Evolutionary conservation across 2,888 invertebrate genomes (phyloP), one percentile per base, ranked within the genome.

Genomic region (Eristalis arbustorum): DNA sequence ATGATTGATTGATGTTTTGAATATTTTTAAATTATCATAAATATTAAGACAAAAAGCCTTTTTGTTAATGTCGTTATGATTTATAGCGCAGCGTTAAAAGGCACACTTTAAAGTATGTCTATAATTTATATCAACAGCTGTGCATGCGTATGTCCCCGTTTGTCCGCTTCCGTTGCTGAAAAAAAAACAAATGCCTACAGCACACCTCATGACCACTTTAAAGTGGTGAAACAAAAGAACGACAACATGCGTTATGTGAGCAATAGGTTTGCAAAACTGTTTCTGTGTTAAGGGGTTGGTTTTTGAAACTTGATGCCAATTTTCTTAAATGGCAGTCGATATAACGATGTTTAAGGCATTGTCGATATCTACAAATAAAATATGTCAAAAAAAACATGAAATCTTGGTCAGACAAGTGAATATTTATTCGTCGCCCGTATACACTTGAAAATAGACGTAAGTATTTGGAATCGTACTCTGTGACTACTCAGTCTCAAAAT

Each of bases 11-110:
- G 42, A 75, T 25, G 59, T 31, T 14, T 23, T 18, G 10, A 23
- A 67, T 22, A 57, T 25, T 57, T 74, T 11, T 57, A 59, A 57
- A 40, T 28, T n/a, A 57, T 57, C 66, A 14, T 75, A 67, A 67
- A 75, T 66, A 66, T 74, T 61, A 61, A 67, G 59, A 67, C 59
- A 66, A 67, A 67, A 75, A 75, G 75, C 75, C 67, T 75, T 75
- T 75, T 67, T 18, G 61, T 59, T 42, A 75, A 67, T 67, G 42
- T 28, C 42, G 13, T 23, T 59, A 59, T 75, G 75, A 75, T 75
- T 75, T 75, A 75, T 67, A 40, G n/a, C 4, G 0, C 3, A 61
- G 25, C 67, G 59, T 67, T 14, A 75, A 75, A 75, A 13, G 13
- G 18, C 37, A 37, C 37, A 49, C 49, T 49, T 49, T 18, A 49